Base-by-base conservation (phyloP, 2,888 invertebrate species). In the Ariolimax columbianus region DNA sequence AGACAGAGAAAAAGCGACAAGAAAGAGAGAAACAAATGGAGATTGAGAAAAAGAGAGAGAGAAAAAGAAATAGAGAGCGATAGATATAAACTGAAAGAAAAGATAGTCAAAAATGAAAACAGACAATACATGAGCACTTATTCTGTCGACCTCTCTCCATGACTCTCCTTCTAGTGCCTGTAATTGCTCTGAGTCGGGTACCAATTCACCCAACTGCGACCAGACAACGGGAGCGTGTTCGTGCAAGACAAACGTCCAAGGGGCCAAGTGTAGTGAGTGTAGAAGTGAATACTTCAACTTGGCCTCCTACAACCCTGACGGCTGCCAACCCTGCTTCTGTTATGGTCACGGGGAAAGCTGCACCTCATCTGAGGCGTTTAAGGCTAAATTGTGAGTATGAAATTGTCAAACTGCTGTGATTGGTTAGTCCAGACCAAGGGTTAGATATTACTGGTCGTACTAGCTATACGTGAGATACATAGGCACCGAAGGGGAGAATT, bases 301-400 rank as follows among this genome's bases (percentile, higher is more conserved):
- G 77, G 87, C 87, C 3, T 70, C 94, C 0, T 95, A 95, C 70
- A 96, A 97, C 92, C 95, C 96, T 0, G 95, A 96, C 26, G 98
- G 98, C n/a, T 98, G 98, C 82, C 91, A 92, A 85, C 85, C 85
- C 59, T 91, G 91, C 82, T 91, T 91, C 87, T 91, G 91, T 83
- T 91, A 87, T 77, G 87, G 86, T 0, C 91, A 90, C 59, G 88
- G 89, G 0, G 72, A 73, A 2, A 40, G n/a, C 3, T 91, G 91
- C 77, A 79, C 79, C 6, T 90, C 91, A 0, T 90, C 91, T n/a
- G 3, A 51, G 0, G 90, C 90, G 0, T 91, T 82, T 47, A 6
- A 36, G 55, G 30, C 63, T 14, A 78, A 36, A 51, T 23, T 77
- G 83, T 83, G 47, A 83, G 77, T 77, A 30, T 19, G n/a, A n/a